phyloP scores from a whole-genome alignment of 2,888 invertebrate genomes.

The Ariolimax columbianus region DNA sequence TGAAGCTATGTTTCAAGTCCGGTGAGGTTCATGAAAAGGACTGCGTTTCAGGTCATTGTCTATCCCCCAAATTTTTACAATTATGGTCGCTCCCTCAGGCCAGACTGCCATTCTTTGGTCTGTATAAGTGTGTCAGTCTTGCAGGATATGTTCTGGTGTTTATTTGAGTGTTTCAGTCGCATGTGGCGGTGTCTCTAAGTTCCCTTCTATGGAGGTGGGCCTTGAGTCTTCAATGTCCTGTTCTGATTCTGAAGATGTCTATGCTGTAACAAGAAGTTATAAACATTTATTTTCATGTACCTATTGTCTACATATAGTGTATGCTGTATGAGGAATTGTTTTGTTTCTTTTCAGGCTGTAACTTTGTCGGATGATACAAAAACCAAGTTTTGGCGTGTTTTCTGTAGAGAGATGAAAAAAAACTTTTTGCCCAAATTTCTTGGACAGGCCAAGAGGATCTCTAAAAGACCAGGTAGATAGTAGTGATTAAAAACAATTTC shows the following conservation, averaged over 20 bases:
- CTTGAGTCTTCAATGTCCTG: neutral
- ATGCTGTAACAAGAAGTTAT: too few species aligned
- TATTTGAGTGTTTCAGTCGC: too few species aligned
- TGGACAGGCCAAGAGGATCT: conserved; percentile 33
- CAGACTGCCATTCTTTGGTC: too few species aligned
- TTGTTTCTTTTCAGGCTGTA: conserved; percentile 27
- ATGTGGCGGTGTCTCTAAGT: too few species aligned
- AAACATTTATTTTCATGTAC: neutral
- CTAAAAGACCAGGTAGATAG: conserved; percentile 43
- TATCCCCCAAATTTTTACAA: too few species aligned
- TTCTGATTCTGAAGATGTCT: neutral
- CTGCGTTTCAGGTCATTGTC: too few species aligned
- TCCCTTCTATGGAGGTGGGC: too few species aligned
- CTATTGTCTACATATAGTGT: neutral
- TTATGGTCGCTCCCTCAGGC: too few species aligned
- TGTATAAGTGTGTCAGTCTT: too few species aligned
- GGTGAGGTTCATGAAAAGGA: too few species aligned
- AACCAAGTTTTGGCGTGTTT: conserved; percentile 49
- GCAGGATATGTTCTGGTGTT: too few species aligned
- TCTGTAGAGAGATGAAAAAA: conserved; percentile 41
- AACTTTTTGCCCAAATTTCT: conserved; percentile 13
- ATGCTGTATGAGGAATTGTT: neutral
- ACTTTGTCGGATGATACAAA: conserved; percentile 50
- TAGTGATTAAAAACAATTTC: neutral
- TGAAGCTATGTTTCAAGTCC: too few species aligned